Conservation (phyloP, 2,797 vertebrate species). For the Poeciliopsis presidionis region DNA sequence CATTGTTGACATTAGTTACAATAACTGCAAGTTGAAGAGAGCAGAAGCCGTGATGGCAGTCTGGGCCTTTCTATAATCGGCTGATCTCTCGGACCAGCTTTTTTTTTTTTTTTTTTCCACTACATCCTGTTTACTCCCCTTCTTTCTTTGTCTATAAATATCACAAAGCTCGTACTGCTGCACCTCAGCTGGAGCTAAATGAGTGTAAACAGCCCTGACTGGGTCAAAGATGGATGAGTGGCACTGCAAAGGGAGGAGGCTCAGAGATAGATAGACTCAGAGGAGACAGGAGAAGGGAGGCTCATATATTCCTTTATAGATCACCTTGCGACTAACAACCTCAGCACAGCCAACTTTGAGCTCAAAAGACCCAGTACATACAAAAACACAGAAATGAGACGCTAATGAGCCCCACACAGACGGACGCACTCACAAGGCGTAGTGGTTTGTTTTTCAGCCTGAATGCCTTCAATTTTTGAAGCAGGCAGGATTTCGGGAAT, state of each 20-base stretch:
- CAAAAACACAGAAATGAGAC: slow-evolving; percentile 11
- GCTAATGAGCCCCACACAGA: slow-evolving; percentile 20
- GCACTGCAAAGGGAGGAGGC: slow-evolving; percentile 51
- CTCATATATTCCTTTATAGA: slow-evolving; percentile 45
- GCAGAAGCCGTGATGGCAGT: slow-evolving; percentile 30
- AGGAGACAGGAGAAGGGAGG: slow-evolving; percentile 48
- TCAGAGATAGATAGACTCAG: slow-evolving; percentile 65
- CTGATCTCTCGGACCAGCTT: slow-evolving; percentile 18
- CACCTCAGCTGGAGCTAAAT: slow-evolving; percentile 71
- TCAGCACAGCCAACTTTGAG: slow-evolving; percentile 15
- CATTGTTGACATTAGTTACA: slow-evolving; percentile 58
- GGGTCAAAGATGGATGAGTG: slow-evolving; percentile 63
- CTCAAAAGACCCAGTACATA: slow-evolving; percentile 26
- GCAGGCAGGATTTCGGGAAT: slow-evolving; percentile 21
- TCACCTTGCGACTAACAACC: slow-evolving; percentile 50
- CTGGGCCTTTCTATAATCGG: slow-evolving; percentile 10
- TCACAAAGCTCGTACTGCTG: slow-evolving; percentile 41
- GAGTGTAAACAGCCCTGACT: slow-evolving; percentile 73
- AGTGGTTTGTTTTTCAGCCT: slow-evolving; percentile 17
- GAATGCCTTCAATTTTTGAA: slow-evolving; percentile 26
- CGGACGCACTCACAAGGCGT: slow-evolving; percentile 3
- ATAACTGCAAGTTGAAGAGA: slow-evolving; percentile 47
- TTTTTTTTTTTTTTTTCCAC: slow-evolving; percentile 12
- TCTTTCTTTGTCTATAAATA: slow-evolving; percentile 58
- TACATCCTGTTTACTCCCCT: slow-evolving; percentile 35